Conservation (phyloP, 2,797 vertebrate species). For the Typhlichthys subterraneus region DNA sequence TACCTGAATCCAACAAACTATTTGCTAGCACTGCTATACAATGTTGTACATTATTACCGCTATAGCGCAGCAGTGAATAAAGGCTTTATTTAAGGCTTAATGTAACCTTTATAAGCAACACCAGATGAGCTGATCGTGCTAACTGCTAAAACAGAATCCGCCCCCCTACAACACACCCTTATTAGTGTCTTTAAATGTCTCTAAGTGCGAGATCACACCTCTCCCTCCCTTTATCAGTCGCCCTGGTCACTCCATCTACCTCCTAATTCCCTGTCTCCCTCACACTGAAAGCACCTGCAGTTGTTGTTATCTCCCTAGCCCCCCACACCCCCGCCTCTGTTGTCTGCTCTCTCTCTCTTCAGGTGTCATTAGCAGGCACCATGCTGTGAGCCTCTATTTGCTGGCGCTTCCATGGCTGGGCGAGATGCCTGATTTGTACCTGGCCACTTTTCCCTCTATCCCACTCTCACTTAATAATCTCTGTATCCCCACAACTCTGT, state of each 20-base stretch:
- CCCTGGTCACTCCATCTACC: neutral
- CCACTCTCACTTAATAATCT: slow-evolving; percentile 29
- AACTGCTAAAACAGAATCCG: too few species aligned
- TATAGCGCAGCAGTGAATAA: too few species aligned
- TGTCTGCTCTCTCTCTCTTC: neutral
- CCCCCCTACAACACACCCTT: too few species aligned
- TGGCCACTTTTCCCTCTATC: slow-evolving; percentile 18
- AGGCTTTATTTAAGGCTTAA: too few species aligned
- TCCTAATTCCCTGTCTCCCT: neutral
- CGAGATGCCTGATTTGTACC: too few species aligned
- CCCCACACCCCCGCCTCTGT: neutral
- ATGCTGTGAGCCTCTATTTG: neutral
- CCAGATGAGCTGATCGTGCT: too few species aligned
- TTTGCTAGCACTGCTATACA: too few species aligned
- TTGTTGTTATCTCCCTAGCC: neutral
- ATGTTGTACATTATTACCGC: too few species aligned
- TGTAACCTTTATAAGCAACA: too few species aligned
- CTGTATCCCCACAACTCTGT: neutral
- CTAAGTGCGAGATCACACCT: neutral
- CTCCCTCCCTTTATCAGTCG: slow-evolving; percentile 17
- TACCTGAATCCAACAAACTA: too few species aligned
- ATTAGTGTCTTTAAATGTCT: slow-evolving; percentile 3
- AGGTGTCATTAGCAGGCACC: neutral
- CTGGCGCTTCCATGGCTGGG: neutral
- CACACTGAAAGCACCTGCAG: too few species aligned